phyloP scores from a whole-genome alignment of 2,797 vertebrate genomes.

The Alectoris magna region DNA sequence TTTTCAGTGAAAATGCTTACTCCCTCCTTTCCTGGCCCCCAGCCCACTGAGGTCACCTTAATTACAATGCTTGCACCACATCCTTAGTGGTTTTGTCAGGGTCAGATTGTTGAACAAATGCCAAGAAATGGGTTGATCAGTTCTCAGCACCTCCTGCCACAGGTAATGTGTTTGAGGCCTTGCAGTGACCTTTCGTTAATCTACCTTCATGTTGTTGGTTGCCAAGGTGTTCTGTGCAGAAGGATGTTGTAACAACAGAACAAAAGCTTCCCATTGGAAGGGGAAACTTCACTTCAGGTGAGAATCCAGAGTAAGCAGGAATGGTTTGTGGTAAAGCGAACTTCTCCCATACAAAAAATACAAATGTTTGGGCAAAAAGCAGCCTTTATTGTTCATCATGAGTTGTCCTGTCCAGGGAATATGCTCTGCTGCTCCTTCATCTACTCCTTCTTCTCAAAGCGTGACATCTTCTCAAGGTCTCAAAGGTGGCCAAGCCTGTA shows the following conservation, averaged over 20 bases:
- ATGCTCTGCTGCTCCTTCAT: background rate
- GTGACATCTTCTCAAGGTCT: background rate
- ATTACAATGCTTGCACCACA: background rate
- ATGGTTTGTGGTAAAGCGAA: background rate
- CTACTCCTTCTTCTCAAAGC: background rate
- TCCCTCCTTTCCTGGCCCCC: background rate
- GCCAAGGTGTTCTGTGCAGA: background rate
- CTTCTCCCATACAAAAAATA: background rate
- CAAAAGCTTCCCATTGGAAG: background rate
- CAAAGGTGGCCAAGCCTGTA: background rate
- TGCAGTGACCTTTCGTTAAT: background rate
- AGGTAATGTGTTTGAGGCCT: background rate
- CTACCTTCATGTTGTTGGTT: slow-evolving; percentile 2
- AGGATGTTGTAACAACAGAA: background rate
- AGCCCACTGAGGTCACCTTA: background rate
- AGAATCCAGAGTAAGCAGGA: background rate
- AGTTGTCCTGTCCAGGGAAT: background rate
- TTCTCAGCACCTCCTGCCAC: background rate
- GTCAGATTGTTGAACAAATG: slow-evolving; percentile 20
- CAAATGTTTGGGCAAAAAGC: background rate
- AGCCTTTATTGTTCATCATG: background rate
- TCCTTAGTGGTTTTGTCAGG: background rate
- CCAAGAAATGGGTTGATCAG: background rate
- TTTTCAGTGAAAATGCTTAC: background rate
- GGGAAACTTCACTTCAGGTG: background rate